phyloP scores from a whole-genome alignment of 2,888 invertebrate species.

The Carterocephalus palaemon region DNA sequence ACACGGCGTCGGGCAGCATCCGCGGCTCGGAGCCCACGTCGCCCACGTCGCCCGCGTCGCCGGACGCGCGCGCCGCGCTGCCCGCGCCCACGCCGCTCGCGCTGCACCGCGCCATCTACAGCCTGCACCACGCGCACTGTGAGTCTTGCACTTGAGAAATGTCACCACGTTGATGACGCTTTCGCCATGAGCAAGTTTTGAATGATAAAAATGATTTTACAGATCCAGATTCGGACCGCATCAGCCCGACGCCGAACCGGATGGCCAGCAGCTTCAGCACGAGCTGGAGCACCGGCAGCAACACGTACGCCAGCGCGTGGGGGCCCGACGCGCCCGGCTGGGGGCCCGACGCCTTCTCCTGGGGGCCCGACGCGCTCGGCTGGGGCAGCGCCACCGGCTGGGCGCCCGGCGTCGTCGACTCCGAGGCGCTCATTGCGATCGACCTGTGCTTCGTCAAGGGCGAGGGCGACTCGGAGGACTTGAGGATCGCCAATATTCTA shows the following conservation, averaged over 20 bases:
- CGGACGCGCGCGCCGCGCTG: constrained; percentile 82
- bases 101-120: constrained; percentile 68
- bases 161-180: background rate
- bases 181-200: background rate
- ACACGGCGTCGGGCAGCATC: constrained; percentile 94
- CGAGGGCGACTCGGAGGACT: constrained; percentile 71
- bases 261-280: constrained; percentile 40
- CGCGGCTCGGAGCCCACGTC: constrained; percentile 93
- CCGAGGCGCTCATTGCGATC: constrained; percentile 88
- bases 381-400: constrained; percentile 80
- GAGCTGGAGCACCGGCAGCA: constrained; percentile 39
- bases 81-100: constrained; percentile 85
- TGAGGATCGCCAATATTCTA: constrained; percentile 90
- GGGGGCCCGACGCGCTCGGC: constrained; percentile 84
- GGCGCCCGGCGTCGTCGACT: constrained; percentile 86
- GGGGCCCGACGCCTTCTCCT: constrained; percentile 86
- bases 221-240: constrained; percentile 39
- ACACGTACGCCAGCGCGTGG: constrained; percentile 83
- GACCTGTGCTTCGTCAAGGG: constrained; percentile 68
- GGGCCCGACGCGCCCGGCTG: constrained; percentile 81
- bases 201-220: background rate
- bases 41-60: constrained; percentile 77
- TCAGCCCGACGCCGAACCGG: constrained; percentile 49
- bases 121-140: constrained; percentile 69
- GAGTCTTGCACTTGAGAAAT: constrained; percentile 43